Evolutionary conservation across 2,888 invertebrate genomes (phyloP), one percentile per base, ranked within the genome.

Genomic region (Salticus scenicus): DNA sequence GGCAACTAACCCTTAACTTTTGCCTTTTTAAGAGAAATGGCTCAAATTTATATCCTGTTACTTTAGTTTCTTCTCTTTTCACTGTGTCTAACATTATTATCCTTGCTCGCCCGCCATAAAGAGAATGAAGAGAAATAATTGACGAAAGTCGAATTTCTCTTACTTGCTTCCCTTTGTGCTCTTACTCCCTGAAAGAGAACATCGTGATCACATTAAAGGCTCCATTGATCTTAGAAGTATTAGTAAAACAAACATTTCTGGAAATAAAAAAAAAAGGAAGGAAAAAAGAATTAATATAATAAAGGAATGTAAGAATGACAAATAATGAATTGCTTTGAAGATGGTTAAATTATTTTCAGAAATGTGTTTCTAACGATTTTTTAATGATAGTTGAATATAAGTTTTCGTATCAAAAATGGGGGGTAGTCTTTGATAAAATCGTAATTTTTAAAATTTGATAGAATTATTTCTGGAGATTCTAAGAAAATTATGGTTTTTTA

Each of bases 21-120:
- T 57, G 4, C 57, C 57, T 57, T 57, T 57, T 57, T 24, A 57
- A 57, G 24, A 57, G 57, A 17, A 57, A 57, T 24, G 24, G 24
- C 24, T 57, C 57, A 12, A 20, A 57, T 57, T 57, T 57, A 57
- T 57, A 24, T 57, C 57, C 20, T 20, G 57, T 57, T 57, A 24
- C 57, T 57, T 57, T 12, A 24, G 4, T 24, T 24, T 24, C 2
- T 24, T 57, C 12, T 47, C 37, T 47, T 14, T 47, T 57, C 24
- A 24, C 20, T 20, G 24, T 57, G 57, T 57, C 57, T 57, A 57
- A 57, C 57, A 57, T 57, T 57, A 57, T 57, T 57, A 57, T 57
- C 20, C 24, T 24, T 57, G 57, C 24, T 24, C 12, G 57, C 24
- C 12, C 24, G 24, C 57, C 57, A 57, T 57, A 24, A 57, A 57